These are phyloP conservation scores for Pseudopleuronectes americanus DNA, from an alignment of 2,797 vertebrate species.

Conservation along the genomic window DNA sequence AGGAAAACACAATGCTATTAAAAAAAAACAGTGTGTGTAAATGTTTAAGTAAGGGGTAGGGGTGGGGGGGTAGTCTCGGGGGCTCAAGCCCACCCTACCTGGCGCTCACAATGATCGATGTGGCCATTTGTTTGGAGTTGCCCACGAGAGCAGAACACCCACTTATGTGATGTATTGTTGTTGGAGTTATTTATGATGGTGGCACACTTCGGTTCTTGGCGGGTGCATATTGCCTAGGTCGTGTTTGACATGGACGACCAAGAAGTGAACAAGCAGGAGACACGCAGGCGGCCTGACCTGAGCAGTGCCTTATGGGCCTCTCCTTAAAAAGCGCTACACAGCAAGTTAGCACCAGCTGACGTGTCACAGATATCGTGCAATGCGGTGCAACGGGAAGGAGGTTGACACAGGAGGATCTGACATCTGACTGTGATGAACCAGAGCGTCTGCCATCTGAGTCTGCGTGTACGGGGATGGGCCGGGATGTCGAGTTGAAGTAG, in stretches of 20 bases:
- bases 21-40: constrained; percentile 49
- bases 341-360: constrained; percentile 49
- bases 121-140: constrained; percentile 85
- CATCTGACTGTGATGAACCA: constrained; percentile 64
- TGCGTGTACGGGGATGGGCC: constrained; percentile 42
- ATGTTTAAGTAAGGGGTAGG: constrained; percentile 62
- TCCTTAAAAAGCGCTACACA: constrained; percentile 67
- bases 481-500: constrained; percentile 39
- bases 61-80: constrained; percentile 50
- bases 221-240: constrained; percentile 73
- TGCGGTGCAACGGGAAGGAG: constrained; percentile 33
- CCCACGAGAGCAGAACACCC: constrained; percentile 81
- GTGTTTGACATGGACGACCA: constrained; percentile 83
- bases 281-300: constrained; percentile 69
- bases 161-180: constrained; percentile 84
- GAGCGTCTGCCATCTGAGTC: constrained; percentile 62
- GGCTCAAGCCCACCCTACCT: constrained; percentile 65
- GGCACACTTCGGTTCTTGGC: constrained; percentile 70
- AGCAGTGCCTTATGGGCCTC: constrained; percentile 68
- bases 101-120: constrained; percentile 80
- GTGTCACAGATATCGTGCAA: constrained; percentile 43
- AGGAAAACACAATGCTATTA: constrained; percentile 70
- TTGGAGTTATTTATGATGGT: constrained; percentile 83
- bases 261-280: constrained; percentile 80
- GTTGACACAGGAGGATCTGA: constrained; percentile 58